Evolutionary conservation across 2,113 vertebrate species (phyloP).

Genomic region (Equus przewalskii): DNA sequence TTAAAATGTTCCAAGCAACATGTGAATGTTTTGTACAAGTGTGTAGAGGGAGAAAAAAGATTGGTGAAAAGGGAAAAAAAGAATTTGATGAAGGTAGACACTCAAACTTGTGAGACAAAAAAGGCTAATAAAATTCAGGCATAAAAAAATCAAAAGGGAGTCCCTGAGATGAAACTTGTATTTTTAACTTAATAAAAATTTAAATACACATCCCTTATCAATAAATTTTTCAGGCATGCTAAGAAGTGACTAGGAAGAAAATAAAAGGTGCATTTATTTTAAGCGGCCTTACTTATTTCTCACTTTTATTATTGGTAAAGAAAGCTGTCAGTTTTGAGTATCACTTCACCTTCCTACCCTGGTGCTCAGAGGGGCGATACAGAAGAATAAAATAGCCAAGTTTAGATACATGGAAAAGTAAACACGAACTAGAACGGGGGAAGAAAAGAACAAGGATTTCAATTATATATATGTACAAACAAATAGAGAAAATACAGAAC

Average conservation of each 20-base stretch:
- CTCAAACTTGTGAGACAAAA: background rate
- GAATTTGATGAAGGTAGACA: background rate
- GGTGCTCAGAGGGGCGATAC: background rate
- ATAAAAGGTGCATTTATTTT: background rate
- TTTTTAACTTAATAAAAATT: constrained; percentile 39
- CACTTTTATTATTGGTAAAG: background rate
- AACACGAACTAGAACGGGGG: background rate
- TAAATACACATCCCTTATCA: background rate
- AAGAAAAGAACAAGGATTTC: background rate
- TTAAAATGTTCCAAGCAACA: background rate
- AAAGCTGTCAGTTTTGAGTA: background rate
- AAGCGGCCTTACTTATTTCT: background rate
- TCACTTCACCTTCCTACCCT: background rate
- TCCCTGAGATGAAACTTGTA: background rate
- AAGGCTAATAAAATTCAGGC: background rate
- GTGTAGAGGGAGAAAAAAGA: background rate
- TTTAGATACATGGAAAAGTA: constrained; percentile 4
- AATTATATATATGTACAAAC: background rate
- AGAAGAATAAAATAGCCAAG: background rate
- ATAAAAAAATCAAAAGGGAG: constrained; percentile 38
- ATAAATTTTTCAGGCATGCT: background rate
- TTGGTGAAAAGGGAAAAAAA: background rate
- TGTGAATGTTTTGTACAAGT: background rate
- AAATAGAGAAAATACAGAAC: background rate
- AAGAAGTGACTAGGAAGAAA: background rate